Conservation (phyloP, 2,797 vertebrate species). For the Typhlichthys subterraneus region DNA sequence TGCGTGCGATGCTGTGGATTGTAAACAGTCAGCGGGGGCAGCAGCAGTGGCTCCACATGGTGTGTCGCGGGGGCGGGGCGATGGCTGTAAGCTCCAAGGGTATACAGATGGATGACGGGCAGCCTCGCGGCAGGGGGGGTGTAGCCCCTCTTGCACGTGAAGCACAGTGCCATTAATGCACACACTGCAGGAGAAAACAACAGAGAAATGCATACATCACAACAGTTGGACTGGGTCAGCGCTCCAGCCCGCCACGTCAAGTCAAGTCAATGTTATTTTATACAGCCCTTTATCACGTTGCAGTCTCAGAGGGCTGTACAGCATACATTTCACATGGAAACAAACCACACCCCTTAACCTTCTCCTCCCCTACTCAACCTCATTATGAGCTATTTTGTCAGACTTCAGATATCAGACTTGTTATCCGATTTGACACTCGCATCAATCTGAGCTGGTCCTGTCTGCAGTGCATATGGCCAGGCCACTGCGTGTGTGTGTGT, state of each 20-base stretch:
- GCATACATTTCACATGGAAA: no score
- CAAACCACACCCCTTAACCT: neutral
- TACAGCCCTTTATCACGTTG: neutral
- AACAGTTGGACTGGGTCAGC: neutral
- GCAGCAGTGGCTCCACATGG: constrained; percentile 45
- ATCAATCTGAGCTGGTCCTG: constrained; percentile 41
- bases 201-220: constrained; percentile 24
- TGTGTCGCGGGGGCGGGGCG: constrained; percentile 50
- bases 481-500: constrained; percentile 18
- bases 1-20: constrained; percentile 64
- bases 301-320: no score
- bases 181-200: constrained; percentile 42
- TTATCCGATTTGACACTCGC: constrained; percentile 47
- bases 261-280: constrained; percentile 23
- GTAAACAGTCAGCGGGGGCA: constrained; percentile 69
- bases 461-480: constrained; percentile 51
- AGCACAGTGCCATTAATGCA: constrained; percentile 69
- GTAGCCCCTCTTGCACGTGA: constrained; percentile 52
- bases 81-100: constrained; percentile 53
- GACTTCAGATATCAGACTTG: constrained; percentile 18
- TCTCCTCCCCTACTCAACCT: constrained; percentile 21
- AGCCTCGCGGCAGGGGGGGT: constrained; percentile 59
- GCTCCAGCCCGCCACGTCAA: neutral
- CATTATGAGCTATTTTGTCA: constrained; percentile 41
- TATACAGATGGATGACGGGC: constrained; percentile 74